Conservation (phyloP, 2,888 invertebrate genomes). For the Opisthograptis luteolata region DNA sequence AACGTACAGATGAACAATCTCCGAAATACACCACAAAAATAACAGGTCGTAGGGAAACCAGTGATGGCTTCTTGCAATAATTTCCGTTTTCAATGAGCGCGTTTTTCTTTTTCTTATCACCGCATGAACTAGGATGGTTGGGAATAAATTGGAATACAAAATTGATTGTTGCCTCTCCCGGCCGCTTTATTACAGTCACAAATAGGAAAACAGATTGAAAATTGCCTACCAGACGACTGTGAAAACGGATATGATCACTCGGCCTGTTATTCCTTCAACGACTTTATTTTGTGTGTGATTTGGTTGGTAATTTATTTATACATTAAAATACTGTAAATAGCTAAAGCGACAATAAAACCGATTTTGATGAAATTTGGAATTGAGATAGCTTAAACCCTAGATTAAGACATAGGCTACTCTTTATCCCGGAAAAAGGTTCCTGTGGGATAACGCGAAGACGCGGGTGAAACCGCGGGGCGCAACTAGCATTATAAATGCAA, state of each 20-base stretch:
- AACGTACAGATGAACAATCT: constrained; percentile 12
- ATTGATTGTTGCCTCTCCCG: constrained; percentile 84
- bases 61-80: constrained; percentile 84
- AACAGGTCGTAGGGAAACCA: constrained; percentile 64
- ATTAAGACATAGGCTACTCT: too few relatives aligned
- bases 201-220: constrained; percentile 82
- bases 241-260: constrained; percentile 56
- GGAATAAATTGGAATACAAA: constrained; percentile 85
- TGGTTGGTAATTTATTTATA: constrained; percentile 32
- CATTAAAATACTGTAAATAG: background rate
- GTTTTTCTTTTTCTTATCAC: constrained; percentile 83
- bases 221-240: constrained; percentile 69
- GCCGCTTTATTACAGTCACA: constrained; percentile 83
- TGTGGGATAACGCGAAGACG: too few relatives aligned
- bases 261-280: constrained; percentile 58
- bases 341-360: too few relatives aligned
- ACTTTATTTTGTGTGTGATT: constrained; percentile 49
- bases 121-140: constrained; percentile 82
- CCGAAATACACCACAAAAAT: constrained; percentile 38
- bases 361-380: too few relatives aligned
- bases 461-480: too few relatives aligned
- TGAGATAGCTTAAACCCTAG: too few relatives aligned
- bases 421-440: too few relatives aligned
- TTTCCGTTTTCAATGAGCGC: constrained; percentile 83
- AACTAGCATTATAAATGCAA: too few relatives aligned